Conservation (phyloP, 2,888 invertebrate species). For the Amorpha juglandis region DNA sequence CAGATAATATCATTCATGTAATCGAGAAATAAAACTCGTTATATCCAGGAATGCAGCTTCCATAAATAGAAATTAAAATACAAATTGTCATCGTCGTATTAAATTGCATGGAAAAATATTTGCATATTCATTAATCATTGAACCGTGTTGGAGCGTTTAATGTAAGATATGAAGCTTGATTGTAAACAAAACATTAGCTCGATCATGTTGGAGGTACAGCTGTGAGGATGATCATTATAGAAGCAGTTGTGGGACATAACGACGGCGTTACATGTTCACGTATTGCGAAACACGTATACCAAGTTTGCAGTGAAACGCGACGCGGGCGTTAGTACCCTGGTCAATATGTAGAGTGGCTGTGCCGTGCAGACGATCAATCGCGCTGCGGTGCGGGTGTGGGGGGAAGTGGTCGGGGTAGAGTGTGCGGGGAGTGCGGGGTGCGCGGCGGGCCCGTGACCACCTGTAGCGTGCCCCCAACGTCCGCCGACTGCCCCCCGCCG, state of each 20-base stretch:
- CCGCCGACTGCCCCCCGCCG: slow-evolving; percentile 48
- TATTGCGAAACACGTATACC: slow-evolving; percentile 56
- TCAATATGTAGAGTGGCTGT: slow-evolving; percentile 83
- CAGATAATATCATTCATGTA: background rate
- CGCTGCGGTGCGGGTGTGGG: slow-evolving; percentile 58
- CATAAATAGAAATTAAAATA: slow-evolving; percentile 38
- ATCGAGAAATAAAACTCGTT: background rate
- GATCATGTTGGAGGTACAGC: slow-evolving; percentile 35
- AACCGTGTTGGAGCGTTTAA: slow-evolving; percentile 37
- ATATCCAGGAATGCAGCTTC: background rate
- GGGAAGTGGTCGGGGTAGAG: slow-evolving; percentile 49
- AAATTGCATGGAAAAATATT: slow-evolving; percentile 70
- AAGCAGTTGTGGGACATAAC: background rate
- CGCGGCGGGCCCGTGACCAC: slow-evolving; percentile 62
- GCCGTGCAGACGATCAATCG: slow-evolving; percentile 81
- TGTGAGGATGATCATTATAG: background rate
- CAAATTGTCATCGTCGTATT: slow-evolving; percentile 69
- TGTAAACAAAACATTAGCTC: slow-evolving; percentile 7
- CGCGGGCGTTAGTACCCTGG: slow-evolving; percentile 78
- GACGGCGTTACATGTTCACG: slow-evolving; percentile 2
- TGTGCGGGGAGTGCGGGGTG: slow-evolving; percentile 41
- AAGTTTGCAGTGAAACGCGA: slow-evolving; percentile 71
- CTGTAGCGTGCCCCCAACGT: slow-evolving; percentile 65
- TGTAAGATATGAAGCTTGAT: slow-evolving; percentile 34
- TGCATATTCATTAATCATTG: slow-evolving; percentile 74